These are phyloP conservation scores for Pachyramphus minor DNA, from an alignment of 2,113 vertebrate species.

Conservation along the genomic window DNA sequence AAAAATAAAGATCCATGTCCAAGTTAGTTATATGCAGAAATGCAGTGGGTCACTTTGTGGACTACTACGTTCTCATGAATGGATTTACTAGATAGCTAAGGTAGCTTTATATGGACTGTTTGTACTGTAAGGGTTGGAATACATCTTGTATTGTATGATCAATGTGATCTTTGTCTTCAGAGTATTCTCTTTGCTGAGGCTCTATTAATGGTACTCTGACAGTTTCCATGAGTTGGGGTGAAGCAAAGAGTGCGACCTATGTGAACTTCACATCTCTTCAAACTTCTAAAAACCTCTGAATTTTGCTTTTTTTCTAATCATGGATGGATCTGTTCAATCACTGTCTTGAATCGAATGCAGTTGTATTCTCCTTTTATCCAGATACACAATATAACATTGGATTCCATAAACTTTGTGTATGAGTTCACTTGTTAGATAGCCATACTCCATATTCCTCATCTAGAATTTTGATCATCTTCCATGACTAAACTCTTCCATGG, in stretches of 20 bases:
- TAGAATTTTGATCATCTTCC: not conserved
- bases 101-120: not conserved
- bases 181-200: not conserved
- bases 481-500: not conserved
- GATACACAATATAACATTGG: not conserved
- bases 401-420: not conserved
- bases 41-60: not conserved
- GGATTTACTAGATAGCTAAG: not conserved
- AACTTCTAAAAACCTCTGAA: not conserved
- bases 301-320: not conserved
- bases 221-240: not conserved
- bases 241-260: not conserved
- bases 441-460: not conserved
- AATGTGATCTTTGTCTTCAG: not conserved
- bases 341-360: not conserved
- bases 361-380: not conserved
- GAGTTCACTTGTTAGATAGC: not conserved
- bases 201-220: not conserved
- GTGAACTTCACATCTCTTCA: not conserved
- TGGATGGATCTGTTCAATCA: not conserved
- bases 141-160: not conserved
- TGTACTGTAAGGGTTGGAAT: not conserved
- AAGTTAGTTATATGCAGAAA: not conserved
- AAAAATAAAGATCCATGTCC: not conserved
- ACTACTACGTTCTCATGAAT: not conserved